Evolutionary conservation across 2,797 vertebrate species (phyloP).

Genomic region (Ctenopoma kingsleyae): DNA sequence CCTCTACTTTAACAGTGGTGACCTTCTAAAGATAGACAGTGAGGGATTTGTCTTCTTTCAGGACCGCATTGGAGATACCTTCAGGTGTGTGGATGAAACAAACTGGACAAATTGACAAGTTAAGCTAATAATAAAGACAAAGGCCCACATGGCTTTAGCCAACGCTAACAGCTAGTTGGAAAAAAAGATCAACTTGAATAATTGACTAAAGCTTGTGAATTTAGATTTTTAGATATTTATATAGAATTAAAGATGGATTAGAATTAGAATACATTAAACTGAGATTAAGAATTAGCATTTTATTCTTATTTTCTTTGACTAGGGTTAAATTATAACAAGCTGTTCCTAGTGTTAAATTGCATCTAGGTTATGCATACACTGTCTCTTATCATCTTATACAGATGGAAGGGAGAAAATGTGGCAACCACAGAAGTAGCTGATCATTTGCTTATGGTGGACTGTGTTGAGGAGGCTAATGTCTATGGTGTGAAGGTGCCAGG

Average conservation of each 20-base stretch:
- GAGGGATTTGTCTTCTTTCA: constrained; percentile 92
- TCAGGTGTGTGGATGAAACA: constrained; percentile 81
- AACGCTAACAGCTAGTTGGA: too few species aligned
- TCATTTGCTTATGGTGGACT: constrained; percentile 83
- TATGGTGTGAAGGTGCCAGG: constrained; percentile 92
- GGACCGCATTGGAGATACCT: constrained; percentile 92
- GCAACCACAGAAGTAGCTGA: constrained; percentile 92
- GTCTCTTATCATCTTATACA: constrained; percentile 49
- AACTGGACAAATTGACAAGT: not conserved
- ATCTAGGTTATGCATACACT: not conserved
- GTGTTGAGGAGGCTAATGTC: constrained; percentile 89
- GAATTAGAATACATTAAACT: too few species aligned
- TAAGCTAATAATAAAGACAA: too few species aligned
- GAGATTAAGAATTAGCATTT: not conserved
- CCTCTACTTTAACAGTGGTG: constrained; percentile 90
- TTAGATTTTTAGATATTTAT: too few species aligned
- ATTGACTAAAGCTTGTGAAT: too few species aligned
- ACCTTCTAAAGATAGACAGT: constrained; percentile 86
- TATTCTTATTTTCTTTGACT: not conserved
- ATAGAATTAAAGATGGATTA: too few species aligned
- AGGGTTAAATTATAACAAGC: not conserved
- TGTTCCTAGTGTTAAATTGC: not conserved
- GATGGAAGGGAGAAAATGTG: constrained; percentile 96
- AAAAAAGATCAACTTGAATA: too few species aligned
- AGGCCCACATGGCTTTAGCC: too few species aligned